Percentiles rank a stretch among this genome's conserved stretches.
Evolutionary conservation across 2,113 vertebrate species (phyloP).

Genomic region (Xenus cinereus): DNA sequence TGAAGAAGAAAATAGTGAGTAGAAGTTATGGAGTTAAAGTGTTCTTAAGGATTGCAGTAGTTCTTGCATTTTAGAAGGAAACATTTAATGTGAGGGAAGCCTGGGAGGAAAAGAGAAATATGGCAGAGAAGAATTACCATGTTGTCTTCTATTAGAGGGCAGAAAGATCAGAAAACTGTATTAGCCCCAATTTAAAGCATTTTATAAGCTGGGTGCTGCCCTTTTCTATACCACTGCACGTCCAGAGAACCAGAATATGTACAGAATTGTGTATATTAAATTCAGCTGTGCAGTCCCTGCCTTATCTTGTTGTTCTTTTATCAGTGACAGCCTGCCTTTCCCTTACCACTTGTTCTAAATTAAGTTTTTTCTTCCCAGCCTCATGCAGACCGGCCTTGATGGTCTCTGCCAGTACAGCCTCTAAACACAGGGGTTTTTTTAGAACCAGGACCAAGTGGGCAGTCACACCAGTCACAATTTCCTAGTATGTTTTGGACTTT

Average conservation of each 20-base stretch:
- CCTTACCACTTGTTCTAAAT: neutral
- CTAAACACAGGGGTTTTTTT: neutral
- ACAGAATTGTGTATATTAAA: neutral
- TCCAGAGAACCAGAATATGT: neutral
- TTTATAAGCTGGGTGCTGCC: neutral
- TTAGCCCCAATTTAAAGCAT: neutral
- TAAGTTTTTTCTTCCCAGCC: neutral
- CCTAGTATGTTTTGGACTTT: neutral
- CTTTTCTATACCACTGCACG: neutral
- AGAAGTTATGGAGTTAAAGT: neutral
- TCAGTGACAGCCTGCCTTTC: neutral
- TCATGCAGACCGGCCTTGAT: neutral
- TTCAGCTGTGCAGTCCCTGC: neutral
- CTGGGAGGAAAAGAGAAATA: neutral
- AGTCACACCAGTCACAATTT: neutral
- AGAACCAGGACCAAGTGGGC: neutral
- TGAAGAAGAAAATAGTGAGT: neutral
- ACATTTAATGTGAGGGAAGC: neutral
- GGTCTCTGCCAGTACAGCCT: neutral
- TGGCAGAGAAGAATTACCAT: accelerated
- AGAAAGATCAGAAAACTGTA: neutral
- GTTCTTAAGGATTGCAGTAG: neutral
- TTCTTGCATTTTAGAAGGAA: neutral
- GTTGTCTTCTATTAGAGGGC: neutral
- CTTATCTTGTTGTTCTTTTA: neutral